Evolutionary conservation across 2,113 vertebrate genomes (phyloP).

Genomic region (Pantherophis guttatus): DNA sequence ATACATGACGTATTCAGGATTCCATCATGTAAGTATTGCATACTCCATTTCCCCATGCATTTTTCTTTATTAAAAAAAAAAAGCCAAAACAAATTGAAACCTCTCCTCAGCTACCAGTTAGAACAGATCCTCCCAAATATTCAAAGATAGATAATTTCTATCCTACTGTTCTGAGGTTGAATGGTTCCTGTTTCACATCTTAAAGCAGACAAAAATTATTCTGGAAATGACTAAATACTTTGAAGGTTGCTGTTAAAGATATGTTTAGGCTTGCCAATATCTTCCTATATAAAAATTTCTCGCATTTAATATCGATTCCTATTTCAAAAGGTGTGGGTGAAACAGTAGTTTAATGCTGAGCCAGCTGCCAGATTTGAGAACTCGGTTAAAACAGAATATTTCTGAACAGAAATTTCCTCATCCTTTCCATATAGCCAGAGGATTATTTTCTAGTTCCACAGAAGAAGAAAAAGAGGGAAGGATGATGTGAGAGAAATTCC

Average conservation of each 20-base stretch:
- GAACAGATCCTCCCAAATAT: neutral
- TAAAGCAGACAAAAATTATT: conserved; percentile 36
- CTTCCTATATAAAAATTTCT: conserved; percentile 69
- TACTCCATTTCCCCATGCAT: neutral
- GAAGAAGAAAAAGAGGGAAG: conserved; percentile 52
- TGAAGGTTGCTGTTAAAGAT: conserved; percentile 51
- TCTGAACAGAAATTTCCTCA: conserved; percentile 72
- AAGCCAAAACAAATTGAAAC: neutral
- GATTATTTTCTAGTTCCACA: conserved; percentile 65
- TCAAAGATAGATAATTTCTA: conserved; percentile 5
- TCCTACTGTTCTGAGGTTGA: neutral
- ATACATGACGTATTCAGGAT: neutral
- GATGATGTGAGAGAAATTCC: conserved; percentile 57
- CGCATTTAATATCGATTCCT: conserved; percentile 59
- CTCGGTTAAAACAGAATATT: conserved; percentile 66
- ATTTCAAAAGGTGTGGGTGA: conserved; percentile 58
- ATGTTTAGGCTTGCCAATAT: conserved; percentile 58
- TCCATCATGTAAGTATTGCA: neutral
- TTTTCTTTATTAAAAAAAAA: neutral
- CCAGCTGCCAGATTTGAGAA: conserved; percentile 72
- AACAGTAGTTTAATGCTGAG: conserved; percentile 49
- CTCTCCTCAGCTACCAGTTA: neutral
- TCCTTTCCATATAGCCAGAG: conserved; percentile 61
- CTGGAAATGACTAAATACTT: conserved; percentile 73
- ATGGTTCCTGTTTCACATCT: conserved; percentile 24